Evolutionary conservation across 1,140 invertebrate genomes (phyloP), one percentile per base, ranked within the genome.

Genomic region (Phocides pigmalion): DNA sequence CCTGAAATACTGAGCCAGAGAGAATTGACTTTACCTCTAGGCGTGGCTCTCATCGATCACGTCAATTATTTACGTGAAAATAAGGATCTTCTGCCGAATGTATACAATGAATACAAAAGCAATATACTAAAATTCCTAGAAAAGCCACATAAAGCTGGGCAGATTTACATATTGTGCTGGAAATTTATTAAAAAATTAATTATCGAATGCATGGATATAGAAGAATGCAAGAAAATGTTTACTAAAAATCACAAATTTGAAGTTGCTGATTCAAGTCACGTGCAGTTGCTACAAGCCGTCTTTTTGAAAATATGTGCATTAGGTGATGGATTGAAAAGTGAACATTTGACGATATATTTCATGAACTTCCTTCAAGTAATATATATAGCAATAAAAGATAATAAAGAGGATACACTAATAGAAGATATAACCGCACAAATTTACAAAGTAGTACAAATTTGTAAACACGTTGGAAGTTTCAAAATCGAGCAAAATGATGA

Each of bases 141-240:
- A 72, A 94, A 94, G 72, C 94, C 94, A 0, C 93, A 94, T 54
- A 95, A 94, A 89, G 93, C 93, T 0, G 93, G 93, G 0, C 92
- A 94, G 68, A 92, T 94, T 44, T 94, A 94, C 59, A 74, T 92
- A 19, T 90, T 90, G 62, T 89, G 92, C 64, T 90, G 92, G 19
- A 76, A 85, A 51, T 87, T 93, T 28, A 88, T 94, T 22, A 85
- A 82, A 5, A 82, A 91, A 70, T 79, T 95, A 19, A 87, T 94
- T 59, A 72, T 91, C 2, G 85, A 89, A 66, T 93, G 92, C 70
- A 94, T 94, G 93, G 86, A 90, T n/a, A 62, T 87, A 11, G 82
- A 92, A 1, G 93, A 94, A 50, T 94, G 93, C 72, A 58, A 83
- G 44, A 92, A 91, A 70, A 81, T 93, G 53, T 91, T 91, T 19